Conservation (phyloP, 2,113 vertebrate species). For the Ranitomeya imitator region DNA sequence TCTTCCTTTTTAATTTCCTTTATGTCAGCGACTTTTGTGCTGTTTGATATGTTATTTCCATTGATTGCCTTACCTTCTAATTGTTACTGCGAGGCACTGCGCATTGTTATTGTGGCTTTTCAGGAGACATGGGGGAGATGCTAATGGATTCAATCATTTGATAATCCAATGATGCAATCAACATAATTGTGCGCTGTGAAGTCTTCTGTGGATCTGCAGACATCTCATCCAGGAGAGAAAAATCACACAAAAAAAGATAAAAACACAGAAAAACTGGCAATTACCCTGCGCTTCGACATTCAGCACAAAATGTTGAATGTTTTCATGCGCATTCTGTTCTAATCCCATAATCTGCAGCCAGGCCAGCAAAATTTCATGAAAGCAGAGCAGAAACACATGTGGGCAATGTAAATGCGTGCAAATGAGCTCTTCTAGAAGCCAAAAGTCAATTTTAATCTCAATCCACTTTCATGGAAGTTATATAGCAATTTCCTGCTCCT, state of each 20-base stretch:
- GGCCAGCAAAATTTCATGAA: neutral
- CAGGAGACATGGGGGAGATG: neutral
- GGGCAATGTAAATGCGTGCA: conserved; percentile 25
- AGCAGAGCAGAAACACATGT: neutral
- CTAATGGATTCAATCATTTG: conserved; percentile 41
- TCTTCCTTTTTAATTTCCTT: conserved; percentile 44
- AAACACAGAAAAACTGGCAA: neutral
- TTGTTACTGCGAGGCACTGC: conserved; percentile 51
- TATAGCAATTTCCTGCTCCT: conserved; percentile 14
- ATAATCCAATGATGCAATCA: conserved; percentile 46
- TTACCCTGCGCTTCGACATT: conserved; percentile 9
- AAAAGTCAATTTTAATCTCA: conserved; percentile 27
- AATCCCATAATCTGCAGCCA: conserved; percentile 30
- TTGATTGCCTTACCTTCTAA: conserved; percentile 57
- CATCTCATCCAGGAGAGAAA: neutral
- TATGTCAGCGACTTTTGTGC: conserved; percentile 55
- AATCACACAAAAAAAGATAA: neutral
- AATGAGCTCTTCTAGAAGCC: conserved; percentile 22
- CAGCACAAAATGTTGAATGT: conserved; percentile 26
- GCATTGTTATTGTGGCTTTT: conserved; percentile 20
- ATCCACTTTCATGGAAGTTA: neutral
- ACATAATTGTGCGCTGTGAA: conserved; percentile 19
- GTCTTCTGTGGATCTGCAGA: neutral
- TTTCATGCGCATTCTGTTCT: neutral
- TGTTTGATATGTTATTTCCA: conserved; percentile 54